Base-by-base conservation (phyloP, 2,797 vertebrate species). In the Pangasius larnaudii region DNA sequence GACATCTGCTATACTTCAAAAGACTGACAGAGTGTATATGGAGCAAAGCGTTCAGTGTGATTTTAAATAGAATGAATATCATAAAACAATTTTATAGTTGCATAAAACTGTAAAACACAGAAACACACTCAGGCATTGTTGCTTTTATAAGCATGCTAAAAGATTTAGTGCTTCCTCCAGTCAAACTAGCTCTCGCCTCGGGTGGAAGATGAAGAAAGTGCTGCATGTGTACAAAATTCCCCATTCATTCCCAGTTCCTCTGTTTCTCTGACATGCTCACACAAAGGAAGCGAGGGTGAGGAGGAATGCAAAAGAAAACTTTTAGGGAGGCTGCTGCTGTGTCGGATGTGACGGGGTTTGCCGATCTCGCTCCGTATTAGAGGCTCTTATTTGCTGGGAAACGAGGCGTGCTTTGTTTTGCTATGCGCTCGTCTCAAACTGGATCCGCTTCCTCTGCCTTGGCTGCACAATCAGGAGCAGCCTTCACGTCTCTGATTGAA, bases 331-430 rank as follows among this genome's bases (percentile, higher is more conserved):
- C 77, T 89, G 58, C 61, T 27, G 86, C 85, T 74, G 87, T 89
- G 91, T 93, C 90, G 89, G 87, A 89, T 90, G 78, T 74, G 84
- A 89, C 84, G 86, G 91, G 87, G 90, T 92, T 92, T 63, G 87
- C 84, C 91, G 89, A 93, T 92, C 93, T 90, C 87, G 86, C 72
- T 86, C 27, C 83, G 89, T 83, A 90, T 92, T 93, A 93, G 69
- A 87, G 27, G 36, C 59, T 67, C 89, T 92, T 94, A 94, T 93
- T 91, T 92, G 90, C 90, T 91, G 90, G 72, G 79, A 92, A 94
- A 92, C 72, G 91, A 92, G 91, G 92, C 83, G 65, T 93, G 93
- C 92, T 94, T 94, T 94, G 94, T 95, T 93, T 93, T 85, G 88
- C 88, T 90, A 93, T 92, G 65, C 85, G 49, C 90, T 89, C 86